phyloP scores from a whole-genome alignment of 2,113 vertebrate genomes.

The Poeciliopsis occidentalis region DNA sequence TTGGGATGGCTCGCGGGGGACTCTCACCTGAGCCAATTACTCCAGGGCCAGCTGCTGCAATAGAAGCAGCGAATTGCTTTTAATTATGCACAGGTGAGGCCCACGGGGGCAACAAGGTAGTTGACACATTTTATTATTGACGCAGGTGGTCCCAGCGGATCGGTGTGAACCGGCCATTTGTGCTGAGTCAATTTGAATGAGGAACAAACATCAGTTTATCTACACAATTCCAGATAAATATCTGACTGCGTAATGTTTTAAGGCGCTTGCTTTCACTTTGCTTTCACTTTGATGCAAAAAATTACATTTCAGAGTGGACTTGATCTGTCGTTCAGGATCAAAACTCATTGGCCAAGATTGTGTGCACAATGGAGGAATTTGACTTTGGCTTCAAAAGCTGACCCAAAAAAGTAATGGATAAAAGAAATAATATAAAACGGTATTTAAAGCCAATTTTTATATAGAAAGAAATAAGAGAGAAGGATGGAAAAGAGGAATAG shows the following conservation, averaged over 20 bases:
- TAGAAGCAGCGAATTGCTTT: slow-evolving; percentile 52
- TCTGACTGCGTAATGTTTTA: neutral
- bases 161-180: neutral
- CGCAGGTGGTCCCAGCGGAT: slow-evolving; percentile 25
- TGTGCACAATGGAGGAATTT: too few species aligned
- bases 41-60: slow-evolving; percentile 60
- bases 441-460: too few species aligned
- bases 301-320: neutral
- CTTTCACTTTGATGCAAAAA: too few species aligned
- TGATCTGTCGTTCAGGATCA: neutral
- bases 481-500: too few species aligned
- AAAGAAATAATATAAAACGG: too few species aligned
- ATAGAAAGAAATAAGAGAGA: too few species aligned
- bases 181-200: slow-evolving; percentile 17
- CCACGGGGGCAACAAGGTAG: slow-evolving; percentile 21
- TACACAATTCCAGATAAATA: neutral
- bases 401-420: too few species aligned
- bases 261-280: neutral
- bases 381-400: too few species aligned
- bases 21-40: slow-evolving; percentile 70
- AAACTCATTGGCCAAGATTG: too few species aligned
- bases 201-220: slow-evolving; percentile 4
- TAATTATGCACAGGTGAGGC: slow-evolving; percentile 54
- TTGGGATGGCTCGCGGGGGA: slow-evolving; percentile 29
- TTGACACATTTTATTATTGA: slow-evolving; percentile 46